A percentile compares a stretch with the other conserved stretches of the same genome.
Evolutionary conservation across 2,113 vertebrate genomes (phyloP).

Genomic region (Amblyopsis rosae): DNA sequence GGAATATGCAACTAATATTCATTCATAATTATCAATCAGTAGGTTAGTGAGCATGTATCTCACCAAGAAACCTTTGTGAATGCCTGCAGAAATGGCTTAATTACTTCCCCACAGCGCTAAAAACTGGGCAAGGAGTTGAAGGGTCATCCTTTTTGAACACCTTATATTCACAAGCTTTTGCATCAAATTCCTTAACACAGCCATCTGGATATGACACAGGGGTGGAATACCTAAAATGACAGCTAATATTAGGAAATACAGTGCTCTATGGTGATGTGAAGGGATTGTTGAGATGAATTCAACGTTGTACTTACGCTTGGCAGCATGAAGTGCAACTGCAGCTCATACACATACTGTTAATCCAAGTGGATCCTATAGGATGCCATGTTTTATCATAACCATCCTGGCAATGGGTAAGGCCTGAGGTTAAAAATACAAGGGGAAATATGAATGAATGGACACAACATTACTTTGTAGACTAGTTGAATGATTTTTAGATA

Average conservation of each 20-base stretch:
- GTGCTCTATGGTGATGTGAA: neutral
- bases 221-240: slow-evolving; percentile 43
- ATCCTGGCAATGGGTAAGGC: slow-evolving; percentile 48
- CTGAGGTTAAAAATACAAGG: slow-evolving; percentile 7
- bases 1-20: no score
- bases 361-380: slow-evolving; percentile 55
- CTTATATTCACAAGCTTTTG: slow-evolving; percentile 34
- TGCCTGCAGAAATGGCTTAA: neutral
- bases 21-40: neutral
- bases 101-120: slow-evolving; percentile 32
- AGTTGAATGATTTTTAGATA: neutral
- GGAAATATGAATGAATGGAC: no score
- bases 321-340: slow-evolving; percentile 46
- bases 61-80: neutral
- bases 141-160: slow-evolving; percentile 54
- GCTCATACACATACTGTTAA: slow-evolving; percentile 39
- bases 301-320: slow-evolving; percentile 21
- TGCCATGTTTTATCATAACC: slow-evolving; percentile 30
- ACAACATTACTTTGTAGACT: neutral
- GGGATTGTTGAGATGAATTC: neutral
- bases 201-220: fast-evolving
- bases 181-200: slow-evolving; percentile 54
- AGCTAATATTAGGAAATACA: neutral
- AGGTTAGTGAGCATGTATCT: neutral
- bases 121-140: slow-evolving; percentile 16